phyloP scores from a whole-genome alignment of 2,888 invertebrate species.

The Bembecia ichneumoniformis region DNA sequence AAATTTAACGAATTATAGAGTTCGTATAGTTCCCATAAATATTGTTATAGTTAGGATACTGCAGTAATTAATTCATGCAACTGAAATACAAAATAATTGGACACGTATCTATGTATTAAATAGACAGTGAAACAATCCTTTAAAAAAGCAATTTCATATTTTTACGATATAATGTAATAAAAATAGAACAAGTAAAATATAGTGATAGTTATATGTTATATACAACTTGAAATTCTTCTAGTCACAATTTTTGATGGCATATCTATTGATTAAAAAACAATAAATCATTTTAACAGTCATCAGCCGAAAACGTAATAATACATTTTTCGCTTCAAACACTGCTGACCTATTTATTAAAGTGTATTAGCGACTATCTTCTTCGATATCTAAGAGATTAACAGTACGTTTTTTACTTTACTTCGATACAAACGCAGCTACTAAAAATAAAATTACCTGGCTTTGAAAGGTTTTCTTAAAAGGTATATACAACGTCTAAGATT shows the following conservation, averaged over 20 bases:
- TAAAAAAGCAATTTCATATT: too few species aligned
- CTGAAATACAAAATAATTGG: too few species aligned
- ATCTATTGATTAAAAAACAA: constrained; percentile 57
- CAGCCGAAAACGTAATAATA: constrained; percentile 57
- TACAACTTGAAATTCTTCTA: constrained; percentile 16
- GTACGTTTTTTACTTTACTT: constrained; percentile 40
- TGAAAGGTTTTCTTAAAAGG: constrained; percentile 44
- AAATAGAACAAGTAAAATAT: too few species aligned
- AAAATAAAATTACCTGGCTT: constrained; percentile 65
- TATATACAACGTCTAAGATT: constrained; percentile 47
- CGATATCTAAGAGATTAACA: constrained; percentile 46
- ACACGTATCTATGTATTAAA: too few species aligned
- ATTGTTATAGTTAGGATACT: too few species aligned
- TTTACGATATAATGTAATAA: too few species aligned
- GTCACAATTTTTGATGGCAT: constrained; percentile 21
- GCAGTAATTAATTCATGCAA: too few species aligned
- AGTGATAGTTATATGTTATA: constrained; percentile 12
- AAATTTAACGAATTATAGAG: too few species aligned
- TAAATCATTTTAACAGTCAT: constrained; percentile 47
- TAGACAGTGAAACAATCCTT: too few species aligned
- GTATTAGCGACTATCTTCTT: constrained; percentile 32
- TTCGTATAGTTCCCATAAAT: too few species aligned
- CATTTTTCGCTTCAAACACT: constrained; percentile 31
- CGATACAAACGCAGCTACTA: constrained; percentile 35
- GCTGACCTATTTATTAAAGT: constrained; percentile 66